Percentiles rank a stretch among this genome's conserved stretches.
Evolutionary conservation across 2,888 invertebrate genomes (phyloP).

Genomic region (Tryphoninae sp.): DNA sequence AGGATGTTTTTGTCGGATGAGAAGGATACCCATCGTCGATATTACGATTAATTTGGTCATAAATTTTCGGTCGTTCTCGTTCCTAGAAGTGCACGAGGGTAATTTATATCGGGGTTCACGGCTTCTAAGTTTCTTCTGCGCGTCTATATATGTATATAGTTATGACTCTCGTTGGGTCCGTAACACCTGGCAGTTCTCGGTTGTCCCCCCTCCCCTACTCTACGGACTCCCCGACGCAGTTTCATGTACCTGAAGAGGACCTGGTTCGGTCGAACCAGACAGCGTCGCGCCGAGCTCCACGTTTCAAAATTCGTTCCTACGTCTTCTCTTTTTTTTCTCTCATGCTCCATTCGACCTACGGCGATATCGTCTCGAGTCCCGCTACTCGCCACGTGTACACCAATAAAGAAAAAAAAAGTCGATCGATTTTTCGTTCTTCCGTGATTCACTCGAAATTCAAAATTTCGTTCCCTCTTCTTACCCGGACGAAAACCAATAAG

Average conservation of each 20-base stretch:
- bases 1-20: slow-evolving; percentile 15
- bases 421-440: slow-evolving; percentile 20
- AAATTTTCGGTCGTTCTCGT: slow-evolving; percentile 77
- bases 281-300: slow-evolving; percentile 75
- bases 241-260: slow-evolving; percentile 61
- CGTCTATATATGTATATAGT: slow-evolving; percentile 69
- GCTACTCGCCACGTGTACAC: neutral
- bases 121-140: slow-evolving; percentile 63
- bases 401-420: neutral
- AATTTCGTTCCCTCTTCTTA: slow-evolving; percentile 24
- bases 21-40: slow-evolving; percentile 74
- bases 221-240: neutral
- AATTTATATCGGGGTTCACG: slow-evolving; percentile 78
- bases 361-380: slow-evolving; percentile 15
- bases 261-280: slow-evolving; percentile 72
- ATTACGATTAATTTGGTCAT: slow-evolving; percentile 80
- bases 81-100: slow-evolving; percentile 75
- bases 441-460: slow-evolving; percentile 51
- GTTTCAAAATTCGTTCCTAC: slow-evolving; percentile 53
- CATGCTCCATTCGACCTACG: slow-evolving; percentile 27
- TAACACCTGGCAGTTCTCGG: slow-evolving; percentile 58
- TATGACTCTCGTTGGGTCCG: slow-evolving; percentile 60
- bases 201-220: slow-evolving; percentile 21
- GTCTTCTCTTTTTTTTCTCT: slow-evolving; percentile 39
- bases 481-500: slow-evolving; percentile 23